Percentiles rank a stretch among this genome's conserved stretches.
Evolutionary conservation across 2,113 vertebrate genomes (phyloP).

Genomic region (Lophura nycthemera): DNA sequence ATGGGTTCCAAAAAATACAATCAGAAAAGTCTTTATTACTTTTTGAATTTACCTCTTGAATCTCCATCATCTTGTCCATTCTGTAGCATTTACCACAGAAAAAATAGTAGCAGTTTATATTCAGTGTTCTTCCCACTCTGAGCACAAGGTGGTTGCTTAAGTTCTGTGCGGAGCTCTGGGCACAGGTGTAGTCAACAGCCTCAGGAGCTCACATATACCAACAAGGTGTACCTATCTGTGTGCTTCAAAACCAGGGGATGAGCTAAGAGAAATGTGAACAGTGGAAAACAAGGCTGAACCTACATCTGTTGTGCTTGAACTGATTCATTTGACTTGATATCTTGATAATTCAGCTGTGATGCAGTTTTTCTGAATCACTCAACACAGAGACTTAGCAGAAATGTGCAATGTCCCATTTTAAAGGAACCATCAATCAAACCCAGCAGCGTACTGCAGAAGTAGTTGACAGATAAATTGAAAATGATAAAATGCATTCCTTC

Average conservation of each 20-base stretch:
- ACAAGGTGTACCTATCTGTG: background rate
- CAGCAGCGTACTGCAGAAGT: background rate
- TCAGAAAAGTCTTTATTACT: background rate
- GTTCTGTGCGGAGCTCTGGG: background rate
- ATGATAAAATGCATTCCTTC: background rate
- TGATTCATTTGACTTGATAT: background rate
- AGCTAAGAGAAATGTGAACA: background rate
- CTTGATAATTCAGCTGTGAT: background rate
- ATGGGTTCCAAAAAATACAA: background rate
- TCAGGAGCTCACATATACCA: background rate
- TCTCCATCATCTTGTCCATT: background rate
- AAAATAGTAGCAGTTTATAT: background rate
- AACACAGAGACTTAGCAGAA: background rate
- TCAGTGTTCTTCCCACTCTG: background rate
- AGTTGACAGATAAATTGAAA: background rate
- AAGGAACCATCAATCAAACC: background rate
- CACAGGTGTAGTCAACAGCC: background rate
- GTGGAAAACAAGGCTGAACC: background rate
- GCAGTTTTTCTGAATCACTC: background rate
- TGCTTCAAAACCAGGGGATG: background rate
- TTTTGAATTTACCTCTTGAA: background rate
- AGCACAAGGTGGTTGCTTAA: background rate
- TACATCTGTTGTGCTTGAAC: background rate
- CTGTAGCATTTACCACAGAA: background rate
- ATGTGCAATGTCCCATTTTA: background rate